Base-by-base conservation (phyloP, 2,797 vertebrate species). In the Streptopelia turtur region DNA sequence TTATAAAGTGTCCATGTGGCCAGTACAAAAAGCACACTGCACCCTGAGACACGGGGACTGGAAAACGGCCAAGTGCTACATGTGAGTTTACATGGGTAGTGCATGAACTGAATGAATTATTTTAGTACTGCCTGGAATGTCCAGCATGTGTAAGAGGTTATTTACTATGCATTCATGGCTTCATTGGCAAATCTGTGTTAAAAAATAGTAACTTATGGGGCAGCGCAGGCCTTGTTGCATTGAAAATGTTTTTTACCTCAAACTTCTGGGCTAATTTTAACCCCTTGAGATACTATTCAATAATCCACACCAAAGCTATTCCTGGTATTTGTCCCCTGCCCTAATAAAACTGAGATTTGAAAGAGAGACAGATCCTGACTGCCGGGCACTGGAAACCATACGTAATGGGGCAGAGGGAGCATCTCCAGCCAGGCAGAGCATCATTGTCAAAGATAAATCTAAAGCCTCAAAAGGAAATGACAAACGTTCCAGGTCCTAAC, bases 381-480 rank as follows among this genome's bases (percentile, higher is more conserved):
- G 4, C 41, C 1, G 1, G 23, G 17, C 37, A 59, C 41, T 55
- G 37, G 10, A 11, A 84, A 17, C 28, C 10, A 31, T 6, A 37
- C 0, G 0, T 56, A 64, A 81, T 2, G 6, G 28, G 20, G 52
- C 35, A 91, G 33, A 47, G 30, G 8, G 41, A 65, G 13, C 53
- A 60, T 21, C 57, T 83, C 24, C 13, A 84, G 49, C 7, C 30
- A 61, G 14, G 23, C 50, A 82, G 63, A 76, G 69, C 16, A 47
- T 33, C 16, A 45, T 3, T 4, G 1, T 25, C 63, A 83, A 57
- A 80, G 68, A 31, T 16, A 39, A 55, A 89, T 16, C 41, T 86
- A 47, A 27, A 81, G 24, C 31, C 43, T 45, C 87, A 83, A 39
- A 87, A 87, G 50, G 20, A 89, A 31, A 15, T 0, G 0, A 68